These are phyloP conservation scores for Pelusios castaneus DNA, from an alignment of 2,113 vertebrate species.

Conservation along the genomic window DNA sequence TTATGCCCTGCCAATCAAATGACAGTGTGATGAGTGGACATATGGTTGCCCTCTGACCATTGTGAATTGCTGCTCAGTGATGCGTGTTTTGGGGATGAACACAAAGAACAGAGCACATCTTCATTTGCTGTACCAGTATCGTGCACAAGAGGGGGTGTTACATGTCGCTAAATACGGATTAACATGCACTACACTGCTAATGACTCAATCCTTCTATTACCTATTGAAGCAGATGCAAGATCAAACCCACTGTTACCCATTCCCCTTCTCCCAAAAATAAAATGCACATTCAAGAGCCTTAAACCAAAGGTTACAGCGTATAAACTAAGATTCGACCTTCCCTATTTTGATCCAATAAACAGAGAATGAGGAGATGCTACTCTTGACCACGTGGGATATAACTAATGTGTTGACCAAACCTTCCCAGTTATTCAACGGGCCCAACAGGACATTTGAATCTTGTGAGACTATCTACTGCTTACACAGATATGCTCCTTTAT, in stretches of 20 bases:
- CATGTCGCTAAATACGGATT: not conserved
- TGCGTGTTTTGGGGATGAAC: not conserved
- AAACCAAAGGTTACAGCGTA: not conserved
- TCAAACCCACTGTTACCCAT: fast-evolving
- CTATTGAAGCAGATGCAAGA: not conserved
- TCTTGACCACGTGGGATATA: not conserved
- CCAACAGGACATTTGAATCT: not conserved
- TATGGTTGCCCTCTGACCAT: not conserved
- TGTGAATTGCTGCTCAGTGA: fast-evolving
- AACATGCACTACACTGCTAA: not conserved
- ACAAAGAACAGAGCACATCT: not conserved
- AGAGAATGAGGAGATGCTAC: not conserved
- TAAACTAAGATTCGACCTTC: not conserved
- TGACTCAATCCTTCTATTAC: not conserved
- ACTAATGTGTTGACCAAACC: not conserved
- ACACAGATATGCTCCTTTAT: not conserved
- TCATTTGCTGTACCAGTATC: not conserved
- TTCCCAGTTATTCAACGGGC: not conserved
- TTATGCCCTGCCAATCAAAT: not conserved
- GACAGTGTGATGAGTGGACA: fast-evolving
- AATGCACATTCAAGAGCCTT: not conserved
- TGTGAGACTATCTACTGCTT: not conserved
- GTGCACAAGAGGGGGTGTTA: not conserved
- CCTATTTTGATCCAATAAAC: not conserved
- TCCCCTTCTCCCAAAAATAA: not conserved